These are phyloP conservation scores for Panonychus citri DNA, from an alignment of 1,140 invertebrate genomes.

Conservation along the genomic window DNA sequence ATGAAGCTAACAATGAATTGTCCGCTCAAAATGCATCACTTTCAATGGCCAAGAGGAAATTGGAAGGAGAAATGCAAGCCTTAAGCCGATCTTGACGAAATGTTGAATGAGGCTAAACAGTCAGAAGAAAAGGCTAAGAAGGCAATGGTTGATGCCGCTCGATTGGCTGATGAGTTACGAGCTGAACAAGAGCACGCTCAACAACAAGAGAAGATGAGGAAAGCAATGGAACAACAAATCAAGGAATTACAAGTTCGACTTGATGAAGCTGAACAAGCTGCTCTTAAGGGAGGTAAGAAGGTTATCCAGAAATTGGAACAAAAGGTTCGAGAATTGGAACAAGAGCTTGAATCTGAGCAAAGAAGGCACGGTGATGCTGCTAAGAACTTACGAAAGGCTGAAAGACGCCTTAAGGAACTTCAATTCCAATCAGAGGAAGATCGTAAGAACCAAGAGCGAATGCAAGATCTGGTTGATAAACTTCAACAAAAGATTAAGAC, in stretches of 20 bases:
- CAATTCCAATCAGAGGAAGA: constrained; percentile 32
- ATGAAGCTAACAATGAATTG: constrained; percentile 88
- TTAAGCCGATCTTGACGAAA: constrained; percentile 90
- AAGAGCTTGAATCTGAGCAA: constrained; percentile 91
- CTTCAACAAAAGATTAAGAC: constrained; percentile 36
- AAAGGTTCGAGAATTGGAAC: constrained; percentile 57
- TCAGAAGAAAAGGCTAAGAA: constrained; percentile 94
- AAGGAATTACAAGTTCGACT: constrained; percentile 72
- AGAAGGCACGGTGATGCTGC: constrained; percentile 79
- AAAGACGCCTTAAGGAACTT: constrained; percentile 33
- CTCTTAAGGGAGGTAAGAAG: constrained; percentile 46
- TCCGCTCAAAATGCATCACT: constrained; percentile 73
- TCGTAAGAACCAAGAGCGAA: constrained; percentile 28
- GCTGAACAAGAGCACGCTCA: constrained; percentile 96
- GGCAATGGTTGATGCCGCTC: constrained; percentile 88
- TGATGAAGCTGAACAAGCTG: constrained; percentile 36
- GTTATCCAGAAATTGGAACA: constrained; percentile 32
- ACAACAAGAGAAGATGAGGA: constrained; percentile 91
- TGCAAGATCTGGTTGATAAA: constrained; percentile 35
- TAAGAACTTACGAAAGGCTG: constrained; percentile 30
- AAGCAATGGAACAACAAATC: constrained; percentile 84
- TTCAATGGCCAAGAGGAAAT: constrained; percentile 85
- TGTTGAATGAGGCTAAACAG: constrained; percentile 83
- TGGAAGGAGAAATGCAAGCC: constrained; percentile 86
- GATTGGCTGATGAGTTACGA: constrained; percentile 87